Base-by-base conservation (phyloP, 2,113 vertebrate species). In the Otolemur garnettii region DNA sequence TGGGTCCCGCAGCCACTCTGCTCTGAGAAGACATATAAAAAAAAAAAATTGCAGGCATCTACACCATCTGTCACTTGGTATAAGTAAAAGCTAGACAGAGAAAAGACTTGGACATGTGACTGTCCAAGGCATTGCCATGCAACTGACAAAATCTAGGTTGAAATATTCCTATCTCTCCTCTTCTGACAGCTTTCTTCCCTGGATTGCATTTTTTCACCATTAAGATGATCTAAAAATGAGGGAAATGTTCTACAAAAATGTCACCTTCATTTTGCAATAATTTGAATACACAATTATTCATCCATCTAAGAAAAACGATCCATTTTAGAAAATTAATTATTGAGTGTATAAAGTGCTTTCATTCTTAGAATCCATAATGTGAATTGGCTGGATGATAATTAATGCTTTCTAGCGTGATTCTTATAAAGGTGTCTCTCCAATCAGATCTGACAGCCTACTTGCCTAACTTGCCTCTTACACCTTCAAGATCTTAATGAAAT, bases 261-360 rank as follows among this genome's bases (percentile, higher is more conserved):
- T 97, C 94, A 96, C 90, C 90, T 97, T 97, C 85, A 88, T 96
- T 96, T 79, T 87, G 28, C 26, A 93, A 66, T 93, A 74, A 96
- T 97, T 96, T 95, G 45, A 97, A 94, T 94, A 95, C 68, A 75
- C 60, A 96, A 87, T 97, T 96, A 93, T 91, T 92, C 91, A 95
- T 84, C 84, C 66, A 92, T 55, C 83, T 95, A 93, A 91, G 72
- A 94, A 95, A 96, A 96, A 96, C 95, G 95, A 96, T 96, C 60
- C 77, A 95, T 92, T 96, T 96, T 90, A 96, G 80, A 90, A 97
- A 97, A 97, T 93, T 96, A 96, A 96, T 96, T 96, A 93, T 93
- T 92, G 90, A 96, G 50, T 94, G 8, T 72, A 93, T 93, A 94
- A 96, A 95, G 77, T 94, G 42, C 78, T 93, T 97, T 97, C 90